Evolutionary conservation across 2,888 invertebrate species (phyloP), one percentile per base, ranked within the genome.

Genomic region (Dione juno): DNA sequence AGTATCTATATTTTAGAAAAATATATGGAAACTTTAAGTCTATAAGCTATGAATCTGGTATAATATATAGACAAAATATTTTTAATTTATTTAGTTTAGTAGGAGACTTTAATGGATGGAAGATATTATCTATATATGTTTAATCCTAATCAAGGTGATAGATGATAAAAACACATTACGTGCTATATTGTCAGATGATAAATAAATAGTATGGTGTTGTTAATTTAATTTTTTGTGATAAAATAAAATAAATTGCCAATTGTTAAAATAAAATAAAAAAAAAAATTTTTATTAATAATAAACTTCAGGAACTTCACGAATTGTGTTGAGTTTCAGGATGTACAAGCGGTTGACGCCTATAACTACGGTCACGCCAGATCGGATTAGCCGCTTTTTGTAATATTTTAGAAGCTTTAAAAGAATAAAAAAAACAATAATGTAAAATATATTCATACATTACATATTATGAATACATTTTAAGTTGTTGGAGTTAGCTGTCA

Each of bases 241-340:
- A 61, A 43, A 61, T 61, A 61, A 59, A 61, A 61, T n/a, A 61
- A 61, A 61, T 43, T 28, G 41, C 43, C n/a, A 61, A 61, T 61
- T 61, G 43, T 1, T 43, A 14, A 54, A 53, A 28, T 54, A 54
- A 54, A 53, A 43, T 28, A 43, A 43, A 61, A n/a, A n/a, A n/a
- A n/a, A n/a, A n/a, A n/a, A n/a, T n/a, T n/a, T n/a, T n/a, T n/a
- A n/a, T n/a, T n/a, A n/a, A n/a, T n/a, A n/a, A n/a, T n/a, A n/a
- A n/a, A n/a, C n/a, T n/a, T n/a, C n/a, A n/a, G n/a, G n/a, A 21
- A 41, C 59, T 21, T 59, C 59, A 19, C 3, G 14, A 43, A 59
- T 59, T 21, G 21, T 28, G 54, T 54, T 28, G 54, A 54, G 37
- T 54, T n/a, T 54, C 35, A 35, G 8, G 54, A 54, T 14, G 54